A percentile compares a stretch with the other conserved stretches of the same genome.
These are phyloP conservation scores for Uromys caudimaculatus DNA, from an alignment of 2,797 vertebrate genomes.

Conservation along the genomic window DNA sequence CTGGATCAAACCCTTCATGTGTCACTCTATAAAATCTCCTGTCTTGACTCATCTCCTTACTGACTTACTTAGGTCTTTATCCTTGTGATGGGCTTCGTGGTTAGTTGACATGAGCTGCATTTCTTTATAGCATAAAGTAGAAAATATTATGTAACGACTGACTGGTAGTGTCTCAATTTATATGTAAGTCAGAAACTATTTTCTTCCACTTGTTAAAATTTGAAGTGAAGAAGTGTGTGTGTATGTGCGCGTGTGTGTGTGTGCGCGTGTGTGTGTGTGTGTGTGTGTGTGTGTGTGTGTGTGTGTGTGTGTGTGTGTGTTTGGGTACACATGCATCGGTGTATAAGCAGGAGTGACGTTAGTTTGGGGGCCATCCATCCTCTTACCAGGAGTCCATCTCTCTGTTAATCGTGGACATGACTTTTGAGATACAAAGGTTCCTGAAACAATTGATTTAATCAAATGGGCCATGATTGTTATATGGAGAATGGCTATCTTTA, in stretches of 20 bases:
- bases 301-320: background rate
- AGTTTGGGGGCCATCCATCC: background rate
- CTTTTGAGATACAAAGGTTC: background rate
- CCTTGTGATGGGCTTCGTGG: background rate
- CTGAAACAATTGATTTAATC: background rate
- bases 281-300: background rate
- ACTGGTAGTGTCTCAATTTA: slow-evolving; percentile 3
- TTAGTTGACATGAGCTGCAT: background rate
- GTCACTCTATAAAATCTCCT: background rate
- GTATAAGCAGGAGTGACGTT: background rate
- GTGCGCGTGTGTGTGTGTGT: background rate
- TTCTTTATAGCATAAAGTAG: background rate
- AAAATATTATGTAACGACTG: background rate
- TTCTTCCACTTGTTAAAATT: background rate
- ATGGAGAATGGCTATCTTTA: background rate
- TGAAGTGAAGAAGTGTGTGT: background rate
- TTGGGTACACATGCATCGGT: background rate
- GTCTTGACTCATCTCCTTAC: background rate
- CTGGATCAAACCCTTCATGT: background rate
- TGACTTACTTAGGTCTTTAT: background rate
- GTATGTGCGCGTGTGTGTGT: background rate
- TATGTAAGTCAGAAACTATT: background rate
- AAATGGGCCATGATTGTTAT: background rate
- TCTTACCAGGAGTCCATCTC: background rate
- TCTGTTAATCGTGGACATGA: background rate